Evolutionary conservation across 2,797 vertebrate species (phyloP).

Genomic region (Sphaeramia orbicularis): DNA sequence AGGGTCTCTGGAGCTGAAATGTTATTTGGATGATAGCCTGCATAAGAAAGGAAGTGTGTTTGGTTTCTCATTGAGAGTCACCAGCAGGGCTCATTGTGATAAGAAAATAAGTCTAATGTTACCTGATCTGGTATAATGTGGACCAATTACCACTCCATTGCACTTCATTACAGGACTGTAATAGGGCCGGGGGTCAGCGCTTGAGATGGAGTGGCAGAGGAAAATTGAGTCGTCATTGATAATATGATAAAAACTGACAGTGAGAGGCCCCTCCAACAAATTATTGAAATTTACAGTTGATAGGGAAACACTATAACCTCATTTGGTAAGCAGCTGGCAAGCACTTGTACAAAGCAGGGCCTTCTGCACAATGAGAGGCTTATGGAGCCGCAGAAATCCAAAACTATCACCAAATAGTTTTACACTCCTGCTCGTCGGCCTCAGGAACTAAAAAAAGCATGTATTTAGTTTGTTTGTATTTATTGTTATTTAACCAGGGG

Average conservation of each 20-base stretch:
- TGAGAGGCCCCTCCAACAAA: constrained; percentile 86
- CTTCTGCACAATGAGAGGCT: constrained; percentile 83
- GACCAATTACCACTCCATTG: constrained; percentile 91
- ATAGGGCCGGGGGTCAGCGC: constrained; percentile 86
- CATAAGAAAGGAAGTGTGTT: constrained; percentile 88
- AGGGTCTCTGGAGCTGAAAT: constrained; percentile 83
- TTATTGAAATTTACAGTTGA: constrained; percentile 91
- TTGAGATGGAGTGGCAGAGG: constrained; percentile 83
- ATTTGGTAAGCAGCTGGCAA: constrained; percentile 86
- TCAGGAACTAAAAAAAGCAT: constrained; percentile 41
- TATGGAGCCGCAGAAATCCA: constrained; percentile 83
- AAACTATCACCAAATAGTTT: constrained; percentile 85
- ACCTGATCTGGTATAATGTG: constrained; percentile 91
- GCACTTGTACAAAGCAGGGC: constrained; percentile 78
- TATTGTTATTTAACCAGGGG: too few relatives aligned
- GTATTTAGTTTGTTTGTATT: constrained; percentile 26
- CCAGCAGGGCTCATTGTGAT: constrained; percentile 87
- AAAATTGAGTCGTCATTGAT: constrained; percentile 89
- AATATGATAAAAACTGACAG: constrained; percentile 90
- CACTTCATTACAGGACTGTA: constrained; percentile 90
- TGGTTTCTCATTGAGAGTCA: constrained; percentile 89
- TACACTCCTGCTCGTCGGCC: constrained; percentile 62
- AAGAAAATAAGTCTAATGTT: constrained; percentile 90
- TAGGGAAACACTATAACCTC: constrained; percentile 87
- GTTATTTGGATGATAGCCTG: constrained; percentile 89